Base-by-base conservation (phyloP, 2,113 vertebrate species). In the Atlantisia rogersi region DNA sequence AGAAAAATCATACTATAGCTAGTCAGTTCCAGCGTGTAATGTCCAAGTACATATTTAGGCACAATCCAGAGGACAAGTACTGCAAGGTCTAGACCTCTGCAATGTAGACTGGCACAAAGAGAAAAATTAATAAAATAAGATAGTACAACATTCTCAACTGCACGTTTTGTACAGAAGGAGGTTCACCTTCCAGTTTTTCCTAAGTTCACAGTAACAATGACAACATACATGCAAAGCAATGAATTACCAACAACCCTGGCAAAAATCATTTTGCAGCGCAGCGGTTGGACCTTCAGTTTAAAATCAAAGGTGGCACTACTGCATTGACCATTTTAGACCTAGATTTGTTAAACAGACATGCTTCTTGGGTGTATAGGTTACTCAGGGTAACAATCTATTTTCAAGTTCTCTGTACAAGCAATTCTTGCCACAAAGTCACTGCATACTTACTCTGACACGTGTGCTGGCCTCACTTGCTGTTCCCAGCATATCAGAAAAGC, bases 401-500 rank as follows among this genome's bases (percentile, higher is more conserved):
- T 42, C 25, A 71, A 83, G 78, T 18, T 62, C 64, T 59, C 79
- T n/a, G 63, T 31, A 74, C 7, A 21, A 83, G 71, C 85, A 87
- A 73, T 50, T 74, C 24, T 73, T 93, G 77, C 5, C 77, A 50
- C 16, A 82, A 92, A 77, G 69, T 37, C 79, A 64, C 18, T 4
- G 48, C 53, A 37, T 96, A 95, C 99, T 99, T 97, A 99, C 99
- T 98, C 99, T 99, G 35, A 99, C 98, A 87, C 98, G 98, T 32
- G 98, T 98, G 95, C 98, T 98, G 94, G 98, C 98, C 96, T 99
- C 99, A 82, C 98, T 99, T 52, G 99, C 98, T 3, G 98, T 99
- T 96, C 99, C 99, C 73, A 99, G 97, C 95, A 99, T 99, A 82
- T 99, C 99, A 24, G 99, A 99, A 97, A 99, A 99, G 95, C 99